These are phyloP conservation scores for Neuroscelio doddi DNA, from an alignment of 2,888 invertebrate species.

Conservation along the genomic window DNA sequence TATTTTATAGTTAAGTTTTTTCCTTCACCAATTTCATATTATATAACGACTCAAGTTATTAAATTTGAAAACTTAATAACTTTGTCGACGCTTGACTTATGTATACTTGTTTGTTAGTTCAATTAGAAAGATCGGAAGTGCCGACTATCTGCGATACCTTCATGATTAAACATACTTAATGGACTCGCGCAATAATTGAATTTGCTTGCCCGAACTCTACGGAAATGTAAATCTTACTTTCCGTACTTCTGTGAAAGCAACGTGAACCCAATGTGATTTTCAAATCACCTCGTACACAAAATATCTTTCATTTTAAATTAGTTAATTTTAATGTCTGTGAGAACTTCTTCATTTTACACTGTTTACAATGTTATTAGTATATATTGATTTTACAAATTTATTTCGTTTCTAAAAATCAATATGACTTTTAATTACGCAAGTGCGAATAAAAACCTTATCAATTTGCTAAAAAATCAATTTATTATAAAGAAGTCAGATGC, in stretches of 20 bases:
- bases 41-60: no score
- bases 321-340: no score
- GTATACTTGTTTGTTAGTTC: slow-evolving; percentile 33
- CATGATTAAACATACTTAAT: slow-evolving; percentile 42
- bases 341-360: no score
- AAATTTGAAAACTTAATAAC: no score
- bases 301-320: no score
- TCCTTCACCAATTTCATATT: no score
- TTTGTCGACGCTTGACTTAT: no score
- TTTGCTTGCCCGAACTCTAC: slow-evolving; percentile 15
- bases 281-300: not conserved
- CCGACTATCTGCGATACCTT: slow-evolving; percentile 30
- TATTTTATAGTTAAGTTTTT: no score
- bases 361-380: no score
- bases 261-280: slow-evolving; percentile 1
- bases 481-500: slow-evolving; percentile 30
- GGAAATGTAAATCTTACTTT: slow-evolving; percentile 12
- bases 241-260: slow-evolving; percentile 3
- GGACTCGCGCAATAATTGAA: slow-evolving; percentile 37
- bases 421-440: no score
- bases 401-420: no score
- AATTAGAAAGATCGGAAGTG: slow-evolving; percentile 33
- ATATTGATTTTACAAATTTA: no score
- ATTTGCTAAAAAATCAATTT: slow-evolving; percentile 40
- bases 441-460: slow-evolving; percentile 39